Conservation (phyloP, 2,113 vertebrate species). For the Pangasianodon gigas region DNA sequence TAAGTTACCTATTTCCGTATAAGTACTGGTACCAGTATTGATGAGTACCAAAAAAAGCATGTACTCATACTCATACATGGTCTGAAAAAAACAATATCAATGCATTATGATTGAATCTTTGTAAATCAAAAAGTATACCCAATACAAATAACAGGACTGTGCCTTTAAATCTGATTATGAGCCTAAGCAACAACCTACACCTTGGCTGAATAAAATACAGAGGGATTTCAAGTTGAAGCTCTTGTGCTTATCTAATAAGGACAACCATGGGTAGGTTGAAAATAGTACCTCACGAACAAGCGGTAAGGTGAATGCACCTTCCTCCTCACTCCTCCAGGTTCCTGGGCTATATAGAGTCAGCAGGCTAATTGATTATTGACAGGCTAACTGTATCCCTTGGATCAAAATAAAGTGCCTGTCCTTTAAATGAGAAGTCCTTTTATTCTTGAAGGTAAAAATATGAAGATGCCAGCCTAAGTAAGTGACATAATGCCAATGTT, state of each 20-base stretch:
- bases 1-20: too few species aligned
- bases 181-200: not conserved
- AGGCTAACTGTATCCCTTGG: constrained; percentile 54
- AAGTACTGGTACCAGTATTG: not conserved
- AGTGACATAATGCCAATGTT: constrained; percentile 6
- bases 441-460: constrained; percentile 26
- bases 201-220: constrained; percentile 22
- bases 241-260: constrained; percentile 60
- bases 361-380: constrained; percentile 66
- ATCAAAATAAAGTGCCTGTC: constrained; percentile 54
- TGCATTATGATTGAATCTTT: not conserved
- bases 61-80: not conserved
- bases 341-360: constrained; percentile 33
- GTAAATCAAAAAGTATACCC: not conserved
- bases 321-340: constrained; percentile 22
- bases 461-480: not conserved
- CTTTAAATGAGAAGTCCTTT: constrained; percentile 24
- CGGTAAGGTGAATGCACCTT: constrained; percentile 29
- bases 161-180: not conserved
- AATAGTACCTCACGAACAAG: constrained; percentile 38
- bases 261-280: constrained; percentile 42
- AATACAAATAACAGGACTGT: not conserved
- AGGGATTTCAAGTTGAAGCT: constrained; percentile 27
- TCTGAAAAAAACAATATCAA: not conserved
- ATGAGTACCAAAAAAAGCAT: not conserved